A percentile compares a stretch with the other conserved stretches of the same genome.
Conservation (phyloP, 2,797 vertebrate genomes). For the Agapornis canus region DNA sequence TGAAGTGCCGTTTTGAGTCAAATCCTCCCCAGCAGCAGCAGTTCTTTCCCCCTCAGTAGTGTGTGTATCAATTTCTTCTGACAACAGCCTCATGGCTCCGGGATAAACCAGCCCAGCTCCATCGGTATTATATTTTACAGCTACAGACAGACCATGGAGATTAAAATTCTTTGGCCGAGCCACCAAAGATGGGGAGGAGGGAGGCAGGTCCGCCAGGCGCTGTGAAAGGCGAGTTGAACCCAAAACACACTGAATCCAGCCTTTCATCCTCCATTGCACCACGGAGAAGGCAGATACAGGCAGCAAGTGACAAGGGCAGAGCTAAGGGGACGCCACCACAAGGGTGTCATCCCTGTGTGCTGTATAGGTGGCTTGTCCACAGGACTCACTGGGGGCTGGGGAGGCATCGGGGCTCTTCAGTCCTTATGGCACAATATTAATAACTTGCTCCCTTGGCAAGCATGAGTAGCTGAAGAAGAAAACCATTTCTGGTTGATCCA, state of each 20-base stretch:
- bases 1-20: constrained; percentile 56
- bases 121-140: constrained; percentile 24
- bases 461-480: neutral
- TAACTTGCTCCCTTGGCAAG: neutral
- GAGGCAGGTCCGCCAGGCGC: accelerated
- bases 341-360: neutral
- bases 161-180: constrained; percentile 57
- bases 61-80: constrained; percentile 47
- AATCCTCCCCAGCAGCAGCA: constrained; percentile 41
- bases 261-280: neutral
- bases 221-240: neutral
- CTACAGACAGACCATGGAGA: neutral
- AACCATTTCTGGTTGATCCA: neutral
- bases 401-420: neutral
- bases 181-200: neutral
- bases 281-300: accelerated
- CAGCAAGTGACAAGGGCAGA: neutral
- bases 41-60: neutral
- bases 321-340: accelerated
- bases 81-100: constrained; percentile 26
- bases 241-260: neutral
- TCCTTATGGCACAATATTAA: neutral
- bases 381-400: neutral
- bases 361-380: neutral
- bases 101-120: constrained; percentile 44